Percentiles rank a stretch among this genome's conserved stretches.
phyloP scores from a whole-genome alignment of 2,113 vertebrate genomes.

The Himantopus leucocephalus region DNA sequence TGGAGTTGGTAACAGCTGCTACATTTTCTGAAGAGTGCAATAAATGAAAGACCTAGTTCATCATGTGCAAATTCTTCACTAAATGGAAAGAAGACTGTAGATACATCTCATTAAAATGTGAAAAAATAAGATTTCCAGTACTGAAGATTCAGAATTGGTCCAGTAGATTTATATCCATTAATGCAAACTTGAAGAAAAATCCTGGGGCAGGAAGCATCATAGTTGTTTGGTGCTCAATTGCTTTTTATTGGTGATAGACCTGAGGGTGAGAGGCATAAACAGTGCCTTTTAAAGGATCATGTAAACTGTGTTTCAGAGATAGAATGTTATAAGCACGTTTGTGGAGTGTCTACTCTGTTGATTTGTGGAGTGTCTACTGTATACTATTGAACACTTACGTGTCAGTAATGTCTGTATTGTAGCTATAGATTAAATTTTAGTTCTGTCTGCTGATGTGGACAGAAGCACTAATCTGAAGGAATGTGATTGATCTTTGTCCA shows the following conservation, averaged over 20 bases:
- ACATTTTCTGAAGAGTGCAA: no score
- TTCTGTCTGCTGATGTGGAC: neutral
- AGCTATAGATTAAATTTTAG: neutral
- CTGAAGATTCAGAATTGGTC: neutral
- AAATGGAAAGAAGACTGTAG: neutral
- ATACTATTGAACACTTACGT: accelerated
- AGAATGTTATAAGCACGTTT: neutral
- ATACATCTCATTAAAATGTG: neutral
- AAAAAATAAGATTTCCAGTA: neutral
- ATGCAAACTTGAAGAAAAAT: neutral
- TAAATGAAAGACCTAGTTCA: no score
- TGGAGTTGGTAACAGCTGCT: no score
- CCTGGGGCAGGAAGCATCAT: neutral
- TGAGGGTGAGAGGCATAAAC: neutral
- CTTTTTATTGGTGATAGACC: neutral
- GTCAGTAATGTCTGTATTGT: neutral
- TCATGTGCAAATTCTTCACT: neutral
- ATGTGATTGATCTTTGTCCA: neutral
- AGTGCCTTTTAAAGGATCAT: accelerated
- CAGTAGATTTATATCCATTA: neutral
- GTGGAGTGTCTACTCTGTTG: neutral
- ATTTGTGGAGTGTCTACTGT: neutral
- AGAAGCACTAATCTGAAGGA: neutral
- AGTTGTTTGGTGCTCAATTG: neutral
- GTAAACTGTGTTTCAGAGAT: neutral